Base-by-base conservation (phyloP, 2,888 invertebrate genomes). In the Vanessa cardui region DNA sequence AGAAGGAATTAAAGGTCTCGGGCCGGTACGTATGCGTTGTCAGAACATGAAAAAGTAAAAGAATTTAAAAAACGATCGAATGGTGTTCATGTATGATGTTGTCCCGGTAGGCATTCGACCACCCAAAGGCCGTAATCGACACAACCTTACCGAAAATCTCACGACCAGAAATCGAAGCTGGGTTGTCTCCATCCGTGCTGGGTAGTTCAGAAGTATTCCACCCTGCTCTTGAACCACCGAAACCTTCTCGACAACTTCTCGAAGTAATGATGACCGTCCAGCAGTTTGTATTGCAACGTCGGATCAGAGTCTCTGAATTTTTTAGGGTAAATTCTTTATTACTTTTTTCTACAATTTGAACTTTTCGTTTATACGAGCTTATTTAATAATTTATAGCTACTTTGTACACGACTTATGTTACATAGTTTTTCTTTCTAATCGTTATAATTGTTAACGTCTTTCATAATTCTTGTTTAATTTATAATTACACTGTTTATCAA, bases 111-210 rank as follows among this genome's bases (percentile, higher is more conserved):
- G 89, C 80, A 45, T 92, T 89, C 78, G 77, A 79, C 49, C 87
- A 92, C 86, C 96, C 96, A 0, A 94, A 94, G 7, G 93, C 95
- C 3, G 85, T 96, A 62, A 94, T 96, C 49, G 94, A 95, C 78
- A 94, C 95, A 7, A 95, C 95, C 69, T 86, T 96, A 26, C 95
- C 96, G 0, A 96, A 96, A 83, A 81, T 96, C 63, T 93, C 94
- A 0, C 92, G 95, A 52, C 95, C 96, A 1, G 95, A 96, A 87
- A 89, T 95, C 54, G 94, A 92, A 4, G 94, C 90, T 68, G 90
- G 94, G 7, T 76, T 86, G 68, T 83, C 90, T 16, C 82, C 88
- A 8, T 79, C 76, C 80, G 93, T 70, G 78, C 84, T 90, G 56
- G 89, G 88, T 1, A 76, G 92, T 44, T 80, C 84, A 52, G 92